A percentile compares a stretch with the other conserved stretches of the same genome.
Evolutionary conservation across 2,113 vertebrate species (phyloP).

Genomic region (Chauna torquata): DNA sequence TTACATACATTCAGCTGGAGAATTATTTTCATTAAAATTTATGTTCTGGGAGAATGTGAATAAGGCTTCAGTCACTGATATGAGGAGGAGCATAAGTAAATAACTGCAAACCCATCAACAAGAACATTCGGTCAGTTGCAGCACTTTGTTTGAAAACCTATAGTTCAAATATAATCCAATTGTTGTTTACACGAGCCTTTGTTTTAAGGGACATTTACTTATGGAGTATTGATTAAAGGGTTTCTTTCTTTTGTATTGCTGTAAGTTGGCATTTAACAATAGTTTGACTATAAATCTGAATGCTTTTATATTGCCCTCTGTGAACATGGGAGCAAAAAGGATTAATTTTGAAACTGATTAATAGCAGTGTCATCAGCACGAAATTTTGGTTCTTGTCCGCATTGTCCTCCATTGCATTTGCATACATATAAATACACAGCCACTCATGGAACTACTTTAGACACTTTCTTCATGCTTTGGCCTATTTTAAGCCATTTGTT

Average conservation of each 20-base stretch:
- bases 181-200: background rate
- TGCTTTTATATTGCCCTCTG: background rate
- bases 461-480: background rate
- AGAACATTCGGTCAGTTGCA: constrained; percentile 14
- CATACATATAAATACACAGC: background rate
- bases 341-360: background rate
- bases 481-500: background rate
- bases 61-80: background rate
- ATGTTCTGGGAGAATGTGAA: background rate
- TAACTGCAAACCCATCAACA: background rate
- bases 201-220: background rate
- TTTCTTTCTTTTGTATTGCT: background rate
- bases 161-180: background rate
- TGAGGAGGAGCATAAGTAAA: background rate
- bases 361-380: background rate
- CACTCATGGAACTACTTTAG: background rate
- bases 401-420: background rate
- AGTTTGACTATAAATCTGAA: background rate
- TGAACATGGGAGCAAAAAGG: background rate
- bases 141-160: background rate
- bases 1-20: background rate
- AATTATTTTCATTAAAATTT: background rate
- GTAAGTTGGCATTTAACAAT: background rate
- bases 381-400: background rate
- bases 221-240: background rate